Conservation (phyloP, 2,113 vertebrate genomes). For the Ictalurus furcatus region DNA sequence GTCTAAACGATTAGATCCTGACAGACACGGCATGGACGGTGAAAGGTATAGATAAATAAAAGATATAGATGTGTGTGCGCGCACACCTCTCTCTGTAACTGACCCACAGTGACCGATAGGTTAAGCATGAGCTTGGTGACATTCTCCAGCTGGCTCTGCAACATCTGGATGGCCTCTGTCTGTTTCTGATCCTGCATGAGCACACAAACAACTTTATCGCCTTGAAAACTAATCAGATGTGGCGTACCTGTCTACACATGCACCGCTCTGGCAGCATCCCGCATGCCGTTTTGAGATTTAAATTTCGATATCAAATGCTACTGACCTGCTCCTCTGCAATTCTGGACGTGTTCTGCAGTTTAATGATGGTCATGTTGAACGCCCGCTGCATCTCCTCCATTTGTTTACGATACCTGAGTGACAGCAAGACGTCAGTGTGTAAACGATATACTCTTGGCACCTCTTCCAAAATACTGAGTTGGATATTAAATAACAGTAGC, state of each 20-base stretch:
- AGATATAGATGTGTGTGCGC: too few species aligned
- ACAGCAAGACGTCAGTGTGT: constrained; percentile 31
- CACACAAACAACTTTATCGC: constrained; percentile 29
- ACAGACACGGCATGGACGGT: background rate
- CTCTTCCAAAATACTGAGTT: background rate
- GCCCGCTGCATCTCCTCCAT: constrained; percentile 99
- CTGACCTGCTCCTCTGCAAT: constrained; percentile 95
- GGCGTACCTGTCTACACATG: background rate
- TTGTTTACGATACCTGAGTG: constrained; percentile 91
- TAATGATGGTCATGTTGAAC: constrained; percentile 98
- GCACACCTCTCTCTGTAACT: constrained; percentile 83
- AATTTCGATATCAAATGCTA: background rate
- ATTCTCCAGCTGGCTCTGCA: constrained; percentile 90
- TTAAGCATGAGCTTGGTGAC: constrained; percentile 90
- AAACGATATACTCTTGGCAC: background rate
- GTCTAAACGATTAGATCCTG: background rate
- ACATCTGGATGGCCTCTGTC: constrained; percentile 91
- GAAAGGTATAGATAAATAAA: background rate
- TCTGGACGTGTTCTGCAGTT: constrained; percentile 96
- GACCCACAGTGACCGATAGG: constrained; percentile 80
- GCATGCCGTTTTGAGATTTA: background rate
- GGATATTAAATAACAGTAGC: background rate
- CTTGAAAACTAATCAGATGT: background rate
- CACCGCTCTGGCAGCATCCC: background rate
- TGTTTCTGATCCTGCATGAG: constrained; percentile 87